Percentiles rank a stretch among this genome's conserved stretches.
phyloP scores from a whole-genome alignment of 2,113 vertebrate genomes.

The Catagonus wagneri region DNA sequence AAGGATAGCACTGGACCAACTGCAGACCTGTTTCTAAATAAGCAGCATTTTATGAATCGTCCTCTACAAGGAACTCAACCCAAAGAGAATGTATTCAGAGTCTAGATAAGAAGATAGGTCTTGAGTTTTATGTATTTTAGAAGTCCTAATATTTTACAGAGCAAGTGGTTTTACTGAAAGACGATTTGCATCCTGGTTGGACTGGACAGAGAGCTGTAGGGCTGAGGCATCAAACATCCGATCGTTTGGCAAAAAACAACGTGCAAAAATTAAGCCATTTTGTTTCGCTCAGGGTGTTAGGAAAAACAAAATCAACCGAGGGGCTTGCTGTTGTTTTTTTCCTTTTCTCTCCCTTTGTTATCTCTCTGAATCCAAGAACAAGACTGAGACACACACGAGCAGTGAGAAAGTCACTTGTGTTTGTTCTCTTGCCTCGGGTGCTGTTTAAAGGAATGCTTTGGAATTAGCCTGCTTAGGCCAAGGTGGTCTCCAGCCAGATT shows the following conservation, averaged over 20 bases:
- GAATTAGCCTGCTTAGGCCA: neutral
- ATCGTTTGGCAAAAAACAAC: conserved; percentile 1
- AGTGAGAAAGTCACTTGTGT: neutral
- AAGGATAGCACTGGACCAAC: neutral
- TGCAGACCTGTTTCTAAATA: neutral
- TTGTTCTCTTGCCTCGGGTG: neutral
- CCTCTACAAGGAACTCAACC: neutral
- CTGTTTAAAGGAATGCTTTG: neutral
- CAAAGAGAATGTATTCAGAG: neutral
- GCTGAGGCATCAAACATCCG: neutral
- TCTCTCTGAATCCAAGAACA: neutral
- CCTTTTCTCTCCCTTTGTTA: neutral
- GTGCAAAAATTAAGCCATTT: conserved; percentile 56
- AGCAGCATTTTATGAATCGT: neutral
- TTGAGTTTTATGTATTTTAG: conserved; percentile 55
- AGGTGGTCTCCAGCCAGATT: neutral
- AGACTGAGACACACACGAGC: neutral
- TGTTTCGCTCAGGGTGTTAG: neutral
- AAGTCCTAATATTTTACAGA: neutral
- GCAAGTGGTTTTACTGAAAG: conserved; percentile 21
- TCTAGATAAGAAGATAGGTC: neutral
- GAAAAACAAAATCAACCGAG: neutral
- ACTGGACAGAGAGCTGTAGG: neutral
- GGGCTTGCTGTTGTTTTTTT: neutral
- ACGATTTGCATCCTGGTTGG: conserved; percentile 34